Percentiles rank a stretch among this genome's conserved stretches.
Conservation (phyloP, 2,888 invertebrate species). For the Hyposoter didymator region DNA sequence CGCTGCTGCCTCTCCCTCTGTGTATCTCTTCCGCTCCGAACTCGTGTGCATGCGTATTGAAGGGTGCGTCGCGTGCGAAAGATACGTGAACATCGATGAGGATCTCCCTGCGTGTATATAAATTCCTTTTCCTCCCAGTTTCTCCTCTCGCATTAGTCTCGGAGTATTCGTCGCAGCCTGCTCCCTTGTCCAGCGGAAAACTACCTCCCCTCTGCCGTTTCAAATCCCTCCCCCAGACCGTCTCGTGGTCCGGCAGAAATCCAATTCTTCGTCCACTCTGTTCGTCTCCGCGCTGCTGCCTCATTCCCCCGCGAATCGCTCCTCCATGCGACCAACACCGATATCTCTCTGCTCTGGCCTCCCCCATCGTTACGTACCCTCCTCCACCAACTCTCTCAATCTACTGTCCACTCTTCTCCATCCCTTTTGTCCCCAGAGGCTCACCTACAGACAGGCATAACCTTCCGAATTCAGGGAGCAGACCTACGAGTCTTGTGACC, state of each 20-base stretch:
- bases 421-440: slow-evolving; percentile 54
- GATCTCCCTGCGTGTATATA: slow-evolving; percentile 13
- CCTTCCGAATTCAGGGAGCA: not conserved
- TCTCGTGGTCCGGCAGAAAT: slow-evolving; percentile 44
- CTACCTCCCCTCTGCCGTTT: slow-evolving; percentile 22
- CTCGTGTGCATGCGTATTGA: slow-evolving; percentile 8
- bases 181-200: slow-evolving; percentile 44
- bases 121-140: not conserved
- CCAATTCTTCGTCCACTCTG: slow-evolving; percentile 23
- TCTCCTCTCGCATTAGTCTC: slow-evolving; percentile 29
- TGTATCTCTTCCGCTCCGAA: not conserved
- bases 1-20: not conserved
- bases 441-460: slow-evolving; percentile 22
- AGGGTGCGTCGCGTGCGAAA: slow-evolving; percentile 18
- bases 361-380: slow-evolving; percentile 50
- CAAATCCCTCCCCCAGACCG: slow-evolving; percentile 3
- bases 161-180: slow-evolving; percentile 33
- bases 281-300: slow-evolving; percentile 58
- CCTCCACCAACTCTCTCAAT: slow-evolving; percentile 48
- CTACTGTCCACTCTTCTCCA: slow-evolving; percentile 40
- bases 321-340: slow-evolving; percentile 36
- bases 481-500: slow-evolving; percentile 1
- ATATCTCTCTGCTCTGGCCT: slow-evolving; percentile 65
- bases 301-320: slow-evolving; percentile 47
- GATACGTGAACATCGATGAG: slow-evolving; percentile 35